phyloP scores from a whole-genome alignment of 2,888 invertebrate genomes.

The Mesoligia furuncula region DNA sequence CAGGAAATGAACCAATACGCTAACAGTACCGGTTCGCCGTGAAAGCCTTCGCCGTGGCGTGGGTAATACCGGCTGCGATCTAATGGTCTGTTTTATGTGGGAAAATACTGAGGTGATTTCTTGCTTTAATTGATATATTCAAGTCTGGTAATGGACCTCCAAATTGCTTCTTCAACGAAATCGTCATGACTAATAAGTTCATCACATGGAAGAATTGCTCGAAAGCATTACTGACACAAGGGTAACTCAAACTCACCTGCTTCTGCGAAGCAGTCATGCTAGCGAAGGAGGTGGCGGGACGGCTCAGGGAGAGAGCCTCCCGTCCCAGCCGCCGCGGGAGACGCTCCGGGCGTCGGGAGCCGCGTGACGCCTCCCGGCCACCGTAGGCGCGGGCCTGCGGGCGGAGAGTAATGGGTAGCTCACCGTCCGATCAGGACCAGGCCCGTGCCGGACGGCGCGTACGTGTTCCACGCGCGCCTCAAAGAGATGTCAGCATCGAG shows the following conservation, averaged over 20 bases:
- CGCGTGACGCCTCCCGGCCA: no score
- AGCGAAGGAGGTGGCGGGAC: no score
- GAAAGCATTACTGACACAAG: background rate
- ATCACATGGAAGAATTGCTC: background rate
- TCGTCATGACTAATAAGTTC: background rate
- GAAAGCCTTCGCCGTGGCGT: constrained; percentile 69
- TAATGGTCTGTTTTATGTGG: constrained; percentile 24
- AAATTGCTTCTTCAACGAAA: background rate
- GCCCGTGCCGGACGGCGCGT: no score
- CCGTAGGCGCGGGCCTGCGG: no score
- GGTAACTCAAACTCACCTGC: background rate
- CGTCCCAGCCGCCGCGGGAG: no score
- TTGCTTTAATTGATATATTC: background rate
- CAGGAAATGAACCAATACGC: constrained; percentile 71
- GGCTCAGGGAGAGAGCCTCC: no score
- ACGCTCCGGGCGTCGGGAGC: no score
- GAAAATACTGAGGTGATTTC: constrained; percentile 28
- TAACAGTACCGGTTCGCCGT: constrained; percentile 73
- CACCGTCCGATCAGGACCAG: no score
- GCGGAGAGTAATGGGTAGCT: no score
- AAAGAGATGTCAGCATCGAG: no score
- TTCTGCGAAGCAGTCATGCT: no score
- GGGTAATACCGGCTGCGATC: constrained; percentile 48
- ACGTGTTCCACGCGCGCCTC: no score
- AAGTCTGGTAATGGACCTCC: background rate